Conservation (phyloP, 30 jellyfish, hydroid and myxozoan species). For the Cassiopea xamachana region DNA sequence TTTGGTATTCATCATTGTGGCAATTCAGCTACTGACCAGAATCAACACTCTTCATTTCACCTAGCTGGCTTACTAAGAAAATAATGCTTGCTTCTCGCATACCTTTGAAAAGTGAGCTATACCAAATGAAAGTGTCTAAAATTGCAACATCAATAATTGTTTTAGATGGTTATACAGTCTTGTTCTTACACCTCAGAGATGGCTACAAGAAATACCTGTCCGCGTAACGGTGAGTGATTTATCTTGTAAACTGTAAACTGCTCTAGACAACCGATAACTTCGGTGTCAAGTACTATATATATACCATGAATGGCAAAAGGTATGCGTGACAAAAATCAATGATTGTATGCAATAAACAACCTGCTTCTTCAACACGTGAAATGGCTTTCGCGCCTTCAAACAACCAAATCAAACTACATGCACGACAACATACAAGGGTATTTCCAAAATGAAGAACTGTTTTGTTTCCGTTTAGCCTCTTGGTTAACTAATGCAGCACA, state of each 20-base stretch:
- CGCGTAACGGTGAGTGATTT: neutral
- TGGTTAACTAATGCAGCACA: too few relatives aligned
- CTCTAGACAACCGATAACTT: neutral
- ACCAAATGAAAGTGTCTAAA: too few relatives aligned
- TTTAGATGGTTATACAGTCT: neutral
- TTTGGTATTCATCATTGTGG: neutral
- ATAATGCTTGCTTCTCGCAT: neutral
- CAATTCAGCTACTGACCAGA: neutral
- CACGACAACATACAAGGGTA: neutral
- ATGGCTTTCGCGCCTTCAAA: neutral
- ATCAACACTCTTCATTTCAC: neutral
- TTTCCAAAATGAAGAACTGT: too few relatives aligned
- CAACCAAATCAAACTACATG: neutral
- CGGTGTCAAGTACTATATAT: neutral
- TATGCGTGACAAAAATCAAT: neutral
- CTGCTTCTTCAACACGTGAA: neutral
- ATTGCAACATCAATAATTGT: neutral
- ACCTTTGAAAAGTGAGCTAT: neutral
- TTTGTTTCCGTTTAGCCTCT: too few relatives aligned
- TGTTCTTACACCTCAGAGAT: neutral
- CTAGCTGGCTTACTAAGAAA: neutral
- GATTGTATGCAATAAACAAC: constrained; percentile 2
- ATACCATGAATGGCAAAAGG: neutral
- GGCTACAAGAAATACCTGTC: neutral
- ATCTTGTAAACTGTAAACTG: neutral